Conservation (phyloP, 1,140 invertebrate genomes). For the Sipha flava region DNA sequence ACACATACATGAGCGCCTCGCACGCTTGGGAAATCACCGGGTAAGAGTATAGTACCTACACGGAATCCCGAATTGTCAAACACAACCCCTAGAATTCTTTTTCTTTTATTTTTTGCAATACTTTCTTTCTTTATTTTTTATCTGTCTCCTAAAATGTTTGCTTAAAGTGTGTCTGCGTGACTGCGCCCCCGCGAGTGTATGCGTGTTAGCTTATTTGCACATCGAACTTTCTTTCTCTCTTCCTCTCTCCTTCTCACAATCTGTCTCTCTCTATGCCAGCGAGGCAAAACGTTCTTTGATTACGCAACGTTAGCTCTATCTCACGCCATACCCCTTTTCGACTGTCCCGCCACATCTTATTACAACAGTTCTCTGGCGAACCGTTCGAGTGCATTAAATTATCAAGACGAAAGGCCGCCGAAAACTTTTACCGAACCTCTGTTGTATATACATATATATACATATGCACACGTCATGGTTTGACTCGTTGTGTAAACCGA, state of each 20-base stretch:
- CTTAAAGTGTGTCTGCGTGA: neutral
- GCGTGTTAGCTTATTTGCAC: slow-evolving; percentile 8
- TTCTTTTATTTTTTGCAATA: too few species aligned
- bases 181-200: neutral
- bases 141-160: neutral
- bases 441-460: too few species aligned
- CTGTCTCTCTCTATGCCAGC: neutral
- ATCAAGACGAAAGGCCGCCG: neutral
- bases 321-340: neutral
- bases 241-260: too few species aligned
- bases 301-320: neutral
- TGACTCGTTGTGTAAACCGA: too few species aligned
- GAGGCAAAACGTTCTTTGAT: neutral
- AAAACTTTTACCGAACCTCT: neutral
- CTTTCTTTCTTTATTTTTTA: neutral
- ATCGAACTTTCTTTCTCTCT: too few species aligned
- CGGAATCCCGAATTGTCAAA: neutral
- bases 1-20: neutral
- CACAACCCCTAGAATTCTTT: neutral
- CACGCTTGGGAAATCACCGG: neutral
- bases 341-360: neutral
- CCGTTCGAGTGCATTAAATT: neutral
- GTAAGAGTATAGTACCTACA: neutral
- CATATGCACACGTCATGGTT: too few species aligned
- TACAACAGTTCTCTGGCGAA: neutral